Conservation (phyloP, 2,113 vertebrate genomes). For the Phainopepla nitens region DNA sequence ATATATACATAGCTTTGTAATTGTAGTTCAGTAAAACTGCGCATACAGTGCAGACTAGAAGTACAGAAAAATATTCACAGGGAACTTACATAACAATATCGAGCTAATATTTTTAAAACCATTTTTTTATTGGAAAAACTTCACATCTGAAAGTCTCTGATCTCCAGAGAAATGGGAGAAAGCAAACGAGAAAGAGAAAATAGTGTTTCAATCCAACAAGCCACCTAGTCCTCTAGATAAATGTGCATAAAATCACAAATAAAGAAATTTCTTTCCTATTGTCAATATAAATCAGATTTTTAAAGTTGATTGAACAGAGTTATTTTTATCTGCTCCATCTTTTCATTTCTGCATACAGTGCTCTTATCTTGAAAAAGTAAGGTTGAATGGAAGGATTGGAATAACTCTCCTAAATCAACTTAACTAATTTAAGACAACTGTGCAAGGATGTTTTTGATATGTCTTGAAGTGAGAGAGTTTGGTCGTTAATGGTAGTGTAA, state of each 20-base stretch:
- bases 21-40: not conserved
- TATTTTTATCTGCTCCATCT: slow-evolving; percentile 7
- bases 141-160: not conserved
- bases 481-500: not conserved
- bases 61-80: not conserved
- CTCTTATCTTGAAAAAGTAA: not conserved
- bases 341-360: not conserved
- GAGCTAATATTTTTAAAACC: not conserved
- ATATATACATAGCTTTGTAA: not conserved
- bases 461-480: not conserved
- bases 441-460: not conserved
- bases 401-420: not conserved
- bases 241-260: not conserved
- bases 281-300: not conserved
- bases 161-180: not conserved
- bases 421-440: not conserved
- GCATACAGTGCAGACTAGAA: not conserved
- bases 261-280: not conserved
- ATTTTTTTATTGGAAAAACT: not conserved
- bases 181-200: not conserved
- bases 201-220: not conserved
- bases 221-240: not conserved
- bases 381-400: not conserved
- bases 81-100: not conserved
- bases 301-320: not conserved